Evolutionary conservation across 1,140 invertebrate species (phyloP).

Genomic region (Cheumatopsyche charites): DNA sequence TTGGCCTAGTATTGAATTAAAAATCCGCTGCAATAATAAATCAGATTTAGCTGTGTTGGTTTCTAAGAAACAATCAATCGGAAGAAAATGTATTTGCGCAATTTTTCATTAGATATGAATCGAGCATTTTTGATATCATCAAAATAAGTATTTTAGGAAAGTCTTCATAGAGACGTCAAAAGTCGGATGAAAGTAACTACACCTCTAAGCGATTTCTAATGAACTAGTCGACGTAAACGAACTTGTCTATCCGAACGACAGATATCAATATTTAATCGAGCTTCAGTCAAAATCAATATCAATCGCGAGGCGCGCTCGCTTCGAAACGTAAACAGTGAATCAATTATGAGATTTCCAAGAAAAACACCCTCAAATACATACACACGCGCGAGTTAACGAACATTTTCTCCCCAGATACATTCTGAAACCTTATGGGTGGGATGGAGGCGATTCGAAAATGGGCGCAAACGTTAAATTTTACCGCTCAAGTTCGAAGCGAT

Average conservation of each 20-base stretch:
- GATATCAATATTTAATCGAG: conserved; percentile 16
- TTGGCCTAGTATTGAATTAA: too few species aligned
- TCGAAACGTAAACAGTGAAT: conserved; percentile 6
- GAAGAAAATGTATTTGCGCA: too few species aligned
- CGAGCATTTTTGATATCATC: too few species aligned
- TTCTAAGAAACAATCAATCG: too few species aligned
- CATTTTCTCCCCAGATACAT: conserved; percentile 4
- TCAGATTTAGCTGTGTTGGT: too few species aligned
- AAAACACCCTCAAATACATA: conserved; percentile 12
- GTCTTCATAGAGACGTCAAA: too few species aligned
- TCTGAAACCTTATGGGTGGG: neutral
- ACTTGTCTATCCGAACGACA: neutral
- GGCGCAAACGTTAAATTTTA: conserved; percentile 27
- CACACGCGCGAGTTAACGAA: conserved; percentile 5
- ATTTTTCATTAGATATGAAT: too few species aligned
- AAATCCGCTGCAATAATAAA: too few species aligned
- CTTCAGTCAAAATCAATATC: conserved; percentile 11
- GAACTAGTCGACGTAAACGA: conserved; percentile 4
- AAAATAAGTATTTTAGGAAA: too few species aligned
- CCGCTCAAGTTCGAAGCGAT: conserved; percentile 5
- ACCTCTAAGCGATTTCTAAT: neutral
- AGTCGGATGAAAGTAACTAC: too few species aligned
- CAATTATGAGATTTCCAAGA: conserved; percentile 29
- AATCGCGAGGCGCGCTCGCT: conserved; percentile 1
- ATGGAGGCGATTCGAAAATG: neutral